Base-by-base conservation (phyloP, 2,888 invertebrate species). In the Salpingus planirostris region DNA sequence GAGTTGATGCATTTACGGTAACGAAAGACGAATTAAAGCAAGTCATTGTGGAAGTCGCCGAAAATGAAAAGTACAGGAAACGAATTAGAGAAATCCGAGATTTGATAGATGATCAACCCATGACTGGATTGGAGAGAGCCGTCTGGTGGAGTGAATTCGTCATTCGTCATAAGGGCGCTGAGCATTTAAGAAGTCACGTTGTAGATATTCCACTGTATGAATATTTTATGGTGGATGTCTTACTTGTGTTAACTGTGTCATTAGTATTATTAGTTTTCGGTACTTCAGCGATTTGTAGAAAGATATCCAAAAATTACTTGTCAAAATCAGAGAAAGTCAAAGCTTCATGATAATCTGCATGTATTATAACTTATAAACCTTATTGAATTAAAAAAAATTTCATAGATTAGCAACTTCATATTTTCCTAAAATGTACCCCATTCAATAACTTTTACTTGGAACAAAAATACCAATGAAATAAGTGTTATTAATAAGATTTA, bases 71-170 rank as follows among this genome's bases (percentile, higher is more conserved):
- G n/a, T 32, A 27, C 12, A 21, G 21, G 11, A 13, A 8, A 3
- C 13, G 22, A 13, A 27, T 32, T 11, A 10, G 11, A 10, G 22
- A 32, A 26, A 23, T 18, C 5, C 26, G n/a, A 11, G 10, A 22
- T 11, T 13, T 32, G 14, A 12, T 32, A 5, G 15, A 15, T 3
- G 66, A 67, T 29, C 56, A 63, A 38, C 62, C 64, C 0, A 52
- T 60, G 40, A 28, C 41, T 1, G 49, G 61, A 0, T 18, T 66
- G 21, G 69, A 70, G 21, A 59, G 60, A 15, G 68, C 69, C 1
- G 46, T 68, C 1, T 66, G 66, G 63, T 70, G 69, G 69, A 69
- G 68, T 2, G 69, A 71, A 33, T 69, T 69, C 42, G 61, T 70
- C 8, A 35, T 70, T 5, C 59, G 63, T n/a, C 60, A 70, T 31